Base-by-base conservation (phyloP, 1,140 invertebrate genomes). In the Diorhabda elongata region DNA sequence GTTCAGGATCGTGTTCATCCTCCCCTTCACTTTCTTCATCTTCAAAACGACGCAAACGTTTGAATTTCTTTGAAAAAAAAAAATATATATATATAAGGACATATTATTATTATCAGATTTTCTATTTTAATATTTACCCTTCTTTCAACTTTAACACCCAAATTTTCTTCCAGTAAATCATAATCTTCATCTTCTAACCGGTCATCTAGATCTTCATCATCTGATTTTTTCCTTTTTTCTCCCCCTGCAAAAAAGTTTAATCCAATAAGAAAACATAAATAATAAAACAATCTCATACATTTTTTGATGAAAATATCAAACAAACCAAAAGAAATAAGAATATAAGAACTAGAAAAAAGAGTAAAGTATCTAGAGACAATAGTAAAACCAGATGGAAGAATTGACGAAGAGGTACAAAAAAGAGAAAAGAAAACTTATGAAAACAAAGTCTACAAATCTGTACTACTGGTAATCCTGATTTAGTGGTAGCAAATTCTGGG, bases 121-220 rank as follows among this genome's bases (percentile, higher is more conserved):
- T 41, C 26, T 41, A 44, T 42, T 61, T n/a, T 41, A 52, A 44
- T 26, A 81, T 85, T 83, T 85, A 95, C 93, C 77, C 92, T 89
- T 78, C 87, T 84, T 82, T 93, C 90, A 70, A 98, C 90, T 89
- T 98, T 97, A 7, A 96, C 91, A 70, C 97, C 98, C 72, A 98
- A 88, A 88, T 99, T 99, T 82, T 99, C 98, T 80, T 99, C 96
- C 74, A 99, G 89, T 5, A 99, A 86, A 84, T 98, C 97, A 81
- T 97, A 97, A 87, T 99, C 97, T 78, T 99, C 97, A 81, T 99
- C 97, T 82, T 98, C 95, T 1, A 99, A 83, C 61, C 95, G 87
- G 82, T 98, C 96, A 82, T 96, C 94, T 71, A 91, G 85, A 78
- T 95, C 91, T 79, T 93, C 92, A 73, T 90, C 89, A 73, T 88